These are phyloP conservation scores for Coelogynopora nodosa DNA, from an alignment of 2,888 invertebrate species.

Conservation along the genomic window DNA sequence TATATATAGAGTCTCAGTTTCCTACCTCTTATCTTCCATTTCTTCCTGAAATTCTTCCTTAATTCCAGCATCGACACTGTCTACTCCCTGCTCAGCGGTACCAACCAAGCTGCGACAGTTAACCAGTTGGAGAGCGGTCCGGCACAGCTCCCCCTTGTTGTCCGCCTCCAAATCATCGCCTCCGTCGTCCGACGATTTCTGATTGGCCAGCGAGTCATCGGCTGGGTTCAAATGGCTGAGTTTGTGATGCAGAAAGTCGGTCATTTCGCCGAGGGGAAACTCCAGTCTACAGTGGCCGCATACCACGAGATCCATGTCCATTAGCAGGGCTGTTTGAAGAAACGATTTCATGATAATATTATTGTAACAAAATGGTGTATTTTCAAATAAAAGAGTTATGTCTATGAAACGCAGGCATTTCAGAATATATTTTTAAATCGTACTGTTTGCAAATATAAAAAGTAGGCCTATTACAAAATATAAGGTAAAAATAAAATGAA, in stretches of 20 bases:
- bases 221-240: background rate
- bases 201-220: background rate
- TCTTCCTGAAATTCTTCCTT: background rate
- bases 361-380: too few species aligned
- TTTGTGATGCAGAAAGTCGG: slow-evolving; percentile 25
- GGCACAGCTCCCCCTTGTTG: background rate
- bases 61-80: background rate
- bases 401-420: too few species aligned
- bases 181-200: background rate
- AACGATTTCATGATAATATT: too few species aligned
- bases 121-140: background rate
- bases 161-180: background rate
- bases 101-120: background rate
- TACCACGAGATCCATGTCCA: slow-evolving; percentile 2
- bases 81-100: background rate
- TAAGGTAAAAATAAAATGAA: too few species aligned
- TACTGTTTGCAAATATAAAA: too few species aligned
- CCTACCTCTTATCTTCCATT: background rate
- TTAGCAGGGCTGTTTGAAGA: background rate
- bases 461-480: too few species aligned
- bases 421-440: too few species aligned
- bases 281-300: slow-evolving; percentile 19
- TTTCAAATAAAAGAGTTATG: too few species aligned
- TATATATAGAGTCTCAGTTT: too few species aligned
- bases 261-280: slow-evolving; percentile 31